phyloP scores from a whole-genome alignment of 64 coral and sea anemone genomes.

The Astreopora myriophthalma region DNA sequence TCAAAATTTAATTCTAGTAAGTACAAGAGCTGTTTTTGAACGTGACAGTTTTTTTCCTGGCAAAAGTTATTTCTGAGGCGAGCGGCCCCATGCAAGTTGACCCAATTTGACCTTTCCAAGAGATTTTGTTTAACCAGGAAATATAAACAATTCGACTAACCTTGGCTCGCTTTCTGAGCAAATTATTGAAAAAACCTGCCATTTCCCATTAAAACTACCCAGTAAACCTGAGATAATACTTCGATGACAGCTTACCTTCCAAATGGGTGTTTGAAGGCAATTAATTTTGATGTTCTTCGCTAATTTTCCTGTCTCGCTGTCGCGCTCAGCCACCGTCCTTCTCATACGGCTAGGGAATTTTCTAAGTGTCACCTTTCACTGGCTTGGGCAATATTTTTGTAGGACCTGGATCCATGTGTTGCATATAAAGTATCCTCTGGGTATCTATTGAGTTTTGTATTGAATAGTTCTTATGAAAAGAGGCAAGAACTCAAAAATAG shows the following conservation, averaged over 20 bases:
- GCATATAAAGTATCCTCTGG: too few species aligned
- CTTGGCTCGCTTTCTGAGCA: constrained; percentile 39
- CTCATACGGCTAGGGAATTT: constrained; percentile 3
- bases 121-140: constrained; percentile 37
- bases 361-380: too few species aligned
- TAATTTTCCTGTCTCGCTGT: constrained; percentile 37
- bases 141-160: constrained; percentile 45
- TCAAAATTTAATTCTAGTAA: constrained; percentile 43
- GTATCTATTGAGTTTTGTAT: too few species aligned
- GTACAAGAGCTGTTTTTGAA: constrained; percentile 31
- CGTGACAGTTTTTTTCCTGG: too few species aligned
- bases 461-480: too few species aligned
- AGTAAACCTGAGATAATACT: constrained; percentile 41
- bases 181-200: constrained; percentile 34
- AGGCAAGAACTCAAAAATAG: constrained; percentile 31
- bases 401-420: too few species aligned
- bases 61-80: constrained; percentile 35
- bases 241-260: constrained; percentile 30
- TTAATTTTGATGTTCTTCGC: constrained; percentile 40
- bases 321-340: constrained; percentile 7
- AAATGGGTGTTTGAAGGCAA: constrained; percentile 42
- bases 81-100: constrained; percentile 24
- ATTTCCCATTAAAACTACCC: constrained; percentile 44
- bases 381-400: too few species aligned
- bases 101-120: constrained; percentile 30